These are phyloP conservation scores for Augochlora pura DNA, from an alignment of 1,140 invertebrate genomes.

Conservation along the genomic window DNA sequence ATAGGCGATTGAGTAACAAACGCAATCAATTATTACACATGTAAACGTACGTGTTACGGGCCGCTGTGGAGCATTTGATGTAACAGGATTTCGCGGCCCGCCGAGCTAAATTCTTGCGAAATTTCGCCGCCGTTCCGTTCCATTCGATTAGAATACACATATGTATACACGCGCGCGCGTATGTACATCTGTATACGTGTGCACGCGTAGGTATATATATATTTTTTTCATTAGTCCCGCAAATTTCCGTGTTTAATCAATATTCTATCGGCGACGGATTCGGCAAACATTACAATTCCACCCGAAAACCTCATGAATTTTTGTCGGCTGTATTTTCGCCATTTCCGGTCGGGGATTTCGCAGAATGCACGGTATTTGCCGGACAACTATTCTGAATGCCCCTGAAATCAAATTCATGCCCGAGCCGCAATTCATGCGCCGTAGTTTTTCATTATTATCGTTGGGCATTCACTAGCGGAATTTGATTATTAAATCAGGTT, in stretches of 20 bases:
- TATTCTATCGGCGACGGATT: neutral
- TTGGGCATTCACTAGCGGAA: neutral
- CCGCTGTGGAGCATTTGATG: neutral
- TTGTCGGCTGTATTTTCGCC: slow-evolving; percentile 13
- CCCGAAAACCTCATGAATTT: slow-evolving; percentile 20
- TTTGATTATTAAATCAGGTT: slow-evolving; percentile 24
- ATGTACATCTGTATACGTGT: no score
- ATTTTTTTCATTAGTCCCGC: neutral
- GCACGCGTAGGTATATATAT: neutral
- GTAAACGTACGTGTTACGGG: neutral
- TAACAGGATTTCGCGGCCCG: neutral
- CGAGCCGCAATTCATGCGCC: slow-evolving; percentile 6
- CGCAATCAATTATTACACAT: neutral
- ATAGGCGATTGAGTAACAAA: neutral
- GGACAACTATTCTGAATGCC: slow-evolving; percentile 19
- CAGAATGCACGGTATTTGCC: slow-evolving; percentile 7
- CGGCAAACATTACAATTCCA: slow-evolving; percentile 11
- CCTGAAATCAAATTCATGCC: slow-evolving; percentile 30
- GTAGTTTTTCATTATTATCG: slow-evolving; percentile 17
- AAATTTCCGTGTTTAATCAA: neutral
- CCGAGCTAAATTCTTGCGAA: neutral
- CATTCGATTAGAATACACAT: neutral
- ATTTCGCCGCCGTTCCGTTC: neutral
- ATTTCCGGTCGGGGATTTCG: neutral
- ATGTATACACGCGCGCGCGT: no score